Conservation (phyloP, 2,888 invertebrate species). For the Oscheius sp. region DNA sequence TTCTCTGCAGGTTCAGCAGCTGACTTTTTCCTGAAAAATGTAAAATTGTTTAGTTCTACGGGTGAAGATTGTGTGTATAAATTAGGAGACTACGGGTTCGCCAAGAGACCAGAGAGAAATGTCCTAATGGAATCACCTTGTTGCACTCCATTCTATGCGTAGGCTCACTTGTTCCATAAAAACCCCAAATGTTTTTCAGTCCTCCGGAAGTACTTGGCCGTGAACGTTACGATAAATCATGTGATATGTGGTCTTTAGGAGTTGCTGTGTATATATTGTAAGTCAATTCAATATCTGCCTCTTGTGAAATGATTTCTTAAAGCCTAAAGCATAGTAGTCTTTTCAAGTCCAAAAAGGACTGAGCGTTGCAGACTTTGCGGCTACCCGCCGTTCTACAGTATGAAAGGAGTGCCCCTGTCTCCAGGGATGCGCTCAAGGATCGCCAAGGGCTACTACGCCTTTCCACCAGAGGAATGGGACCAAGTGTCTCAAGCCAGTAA, state of each 20-base stretch:
- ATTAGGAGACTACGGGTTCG: conserved; percentile 98
- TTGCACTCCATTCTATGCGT: conserved; percentile 98
- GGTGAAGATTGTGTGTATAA: conserved; percentile 86
- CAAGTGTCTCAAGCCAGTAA: conserved; percentile 86
- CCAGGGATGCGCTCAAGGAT: conserved; percentile 98
- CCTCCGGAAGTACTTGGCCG: conserved; percentile 90
- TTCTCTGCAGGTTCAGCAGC: conserved; percentile 88
- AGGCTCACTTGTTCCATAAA: conserved; percentile 18
- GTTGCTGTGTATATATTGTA: conserved; percentile 98
- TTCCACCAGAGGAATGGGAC: conserved; percentile 93
- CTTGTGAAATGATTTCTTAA: conserved; percentile 9
- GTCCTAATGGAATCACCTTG: conserved; percentile 96
- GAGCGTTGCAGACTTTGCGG: conserved; percentile 80
- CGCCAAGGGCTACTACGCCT: conserved; percentile 93
- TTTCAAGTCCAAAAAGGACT: background rate
- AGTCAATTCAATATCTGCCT: conserved; percentile 71
- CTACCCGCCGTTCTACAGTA: conserved; percentile 98
- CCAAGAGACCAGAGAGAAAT: conserved; percentile 83
- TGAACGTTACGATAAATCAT: conserved; percentile 96
- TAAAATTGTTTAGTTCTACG: conserved; percentile 52
- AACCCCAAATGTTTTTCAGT: conserved; percentile 33
- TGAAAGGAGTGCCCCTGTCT: conserved; percentile 94
- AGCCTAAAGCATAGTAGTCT: background rate
- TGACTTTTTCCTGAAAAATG: background rate
- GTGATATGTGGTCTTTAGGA: conserved; percentile 98